Evolutionary conservation across 2,797 vertebrate genomes (phyloP).

Genomic region (Labeo calbasu): DNA sequence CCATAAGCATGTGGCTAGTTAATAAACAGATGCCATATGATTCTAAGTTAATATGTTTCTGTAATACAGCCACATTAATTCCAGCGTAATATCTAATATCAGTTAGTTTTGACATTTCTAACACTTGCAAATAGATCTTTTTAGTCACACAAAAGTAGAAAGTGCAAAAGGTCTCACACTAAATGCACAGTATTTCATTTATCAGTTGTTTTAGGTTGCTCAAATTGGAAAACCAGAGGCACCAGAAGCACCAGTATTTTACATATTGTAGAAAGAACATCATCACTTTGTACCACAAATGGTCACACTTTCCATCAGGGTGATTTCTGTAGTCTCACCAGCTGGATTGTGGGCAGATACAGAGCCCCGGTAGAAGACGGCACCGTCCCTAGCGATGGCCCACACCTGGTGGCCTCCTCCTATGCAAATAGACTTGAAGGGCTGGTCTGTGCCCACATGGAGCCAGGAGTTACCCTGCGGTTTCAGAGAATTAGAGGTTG

Average conservation of each 20-base stretch:
- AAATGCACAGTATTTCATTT: neutral
- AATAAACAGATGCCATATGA: too few species aligned
- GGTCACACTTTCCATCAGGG: too few species aligned
- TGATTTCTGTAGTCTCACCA: conserved; percentile 68
- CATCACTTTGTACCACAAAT: neutral
- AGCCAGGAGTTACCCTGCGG: conserved; percentile 93
- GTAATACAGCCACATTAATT: too few species aligned
- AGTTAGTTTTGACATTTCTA: too few species aligned
- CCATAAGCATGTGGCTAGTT: too few species aligned
- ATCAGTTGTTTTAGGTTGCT: too few species aligned
- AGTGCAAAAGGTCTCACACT: neutral
- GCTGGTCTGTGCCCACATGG: conserved; percentile 95
- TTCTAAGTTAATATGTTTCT: too few species aligned
- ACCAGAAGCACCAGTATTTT: neutral
- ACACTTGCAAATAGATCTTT: too few species aligned
- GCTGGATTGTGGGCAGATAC: conserved; percentile 90
- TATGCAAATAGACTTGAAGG: conserved; percentile 91
- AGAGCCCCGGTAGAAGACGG: conserved; percentile 92
- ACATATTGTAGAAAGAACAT: too few species aligned
- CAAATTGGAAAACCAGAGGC: neutral
- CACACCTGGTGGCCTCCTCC: conserved; percentile 93
- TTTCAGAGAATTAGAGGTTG: neutral
- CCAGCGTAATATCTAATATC: too few species aligned
- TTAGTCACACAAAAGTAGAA: too few species aligned
- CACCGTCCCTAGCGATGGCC: conserved; percentile 92